These are phyloP conservation scores for Dorcus parallelipipedus DNA, from an alignment of 2,888 invertebrate species.

Conservation along the genomic window DNA sequence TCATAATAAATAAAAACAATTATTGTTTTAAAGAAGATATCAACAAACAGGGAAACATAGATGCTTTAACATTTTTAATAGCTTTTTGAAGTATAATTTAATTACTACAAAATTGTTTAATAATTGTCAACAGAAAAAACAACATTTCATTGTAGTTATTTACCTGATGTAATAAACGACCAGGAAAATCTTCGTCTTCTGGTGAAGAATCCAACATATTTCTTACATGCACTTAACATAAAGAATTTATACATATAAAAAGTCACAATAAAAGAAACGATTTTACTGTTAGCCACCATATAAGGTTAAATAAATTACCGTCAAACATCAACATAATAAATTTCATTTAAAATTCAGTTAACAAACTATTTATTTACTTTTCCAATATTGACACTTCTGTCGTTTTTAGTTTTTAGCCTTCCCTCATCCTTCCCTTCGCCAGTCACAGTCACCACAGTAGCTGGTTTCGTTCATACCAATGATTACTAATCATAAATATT, in stretches of 20 bases:
- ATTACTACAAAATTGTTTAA: background rate
- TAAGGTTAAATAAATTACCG: background rate
- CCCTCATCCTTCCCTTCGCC: too few species aligned
- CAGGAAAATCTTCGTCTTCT: slow-evolving; percentile 78
- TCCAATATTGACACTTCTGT: too few species aligned
- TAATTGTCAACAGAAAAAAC: background rate
- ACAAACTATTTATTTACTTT: too few species aligned
- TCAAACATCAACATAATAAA: too few species aligned
- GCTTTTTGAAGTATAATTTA: slow-evolving; percentile 1
- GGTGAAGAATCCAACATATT: slow-evolving; percentile 67
- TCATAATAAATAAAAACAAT: too few species aligned
- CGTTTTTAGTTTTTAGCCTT: too few species aligned
- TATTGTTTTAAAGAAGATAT: too few species aligned
- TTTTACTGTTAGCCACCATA: too few species aligned
- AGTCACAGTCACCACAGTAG: too few species aligned
- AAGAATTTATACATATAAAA: slow-evolving; percentile 2
- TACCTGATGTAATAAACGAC: slow-evolving; percentile 74
- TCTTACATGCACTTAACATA: background rate
- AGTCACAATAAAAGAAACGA: background rate
- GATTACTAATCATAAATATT: too few species aligned
- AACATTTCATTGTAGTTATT: background rate
- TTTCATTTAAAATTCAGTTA: too few species aligned
- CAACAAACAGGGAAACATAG: background rate
- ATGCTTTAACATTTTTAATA: background rate
- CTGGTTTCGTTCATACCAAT: too few species aligned